These are phyloP conservation scores for Cladopsammia gracilis DNA, from an alignment of 64 coral and sea anemone species.

Conservation along the genomic window DNA sequence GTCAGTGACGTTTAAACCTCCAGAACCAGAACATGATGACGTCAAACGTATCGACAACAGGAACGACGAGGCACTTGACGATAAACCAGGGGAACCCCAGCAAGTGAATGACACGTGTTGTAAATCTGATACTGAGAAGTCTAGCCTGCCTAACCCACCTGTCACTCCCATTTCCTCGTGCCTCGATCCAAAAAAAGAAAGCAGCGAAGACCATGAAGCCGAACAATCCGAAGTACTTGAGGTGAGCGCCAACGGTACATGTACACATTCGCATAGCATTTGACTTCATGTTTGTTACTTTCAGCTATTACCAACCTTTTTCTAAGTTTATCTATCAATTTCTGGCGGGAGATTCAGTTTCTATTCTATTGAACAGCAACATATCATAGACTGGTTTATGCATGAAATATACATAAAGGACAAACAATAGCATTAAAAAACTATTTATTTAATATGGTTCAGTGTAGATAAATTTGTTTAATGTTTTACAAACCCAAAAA, in stretches of 20 bases:
- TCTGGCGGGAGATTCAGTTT: too few relatives aligned
- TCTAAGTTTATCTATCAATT: too few relatives aligned
- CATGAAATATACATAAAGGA: too few relatives aligned
- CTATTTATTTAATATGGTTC: too few relatives aligned
- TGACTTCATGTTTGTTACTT: too few relatives aligned
- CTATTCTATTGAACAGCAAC: too few relatives aligned
- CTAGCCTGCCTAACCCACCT: neutral
- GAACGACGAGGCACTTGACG: neutral
- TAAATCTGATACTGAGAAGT: neutral
- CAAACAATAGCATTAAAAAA: too few relatives aligned
- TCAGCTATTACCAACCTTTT: too few relatives aligned
- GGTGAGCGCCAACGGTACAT: neutral
- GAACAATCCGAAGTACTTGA: neutral
- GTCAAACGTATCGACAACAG: neutral
- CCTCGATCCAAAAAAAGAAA: neutral
- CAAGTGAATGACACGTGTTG: neutral
- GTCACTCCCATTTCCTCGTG: neutral
- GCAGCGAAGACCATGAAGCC: neutral
- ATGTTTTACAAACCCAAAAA: too few relatives aligned
- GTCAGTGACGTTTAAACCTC: constrained; percentile 16
- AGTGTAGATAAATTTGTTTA: too few relatives aligned
- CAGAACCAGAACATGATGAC: neutral
- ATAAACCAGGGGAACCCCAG: neutral
- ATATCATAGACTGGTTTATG: too few relatives aligned
- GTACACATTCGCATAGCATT: too few relatives aligned